Evolutionary conservation across 2,797 vertebrate genomes (phyloP), one percentile per base, ranked within the genome.

Genomic region (Syndactyla subalaris): DNA sequence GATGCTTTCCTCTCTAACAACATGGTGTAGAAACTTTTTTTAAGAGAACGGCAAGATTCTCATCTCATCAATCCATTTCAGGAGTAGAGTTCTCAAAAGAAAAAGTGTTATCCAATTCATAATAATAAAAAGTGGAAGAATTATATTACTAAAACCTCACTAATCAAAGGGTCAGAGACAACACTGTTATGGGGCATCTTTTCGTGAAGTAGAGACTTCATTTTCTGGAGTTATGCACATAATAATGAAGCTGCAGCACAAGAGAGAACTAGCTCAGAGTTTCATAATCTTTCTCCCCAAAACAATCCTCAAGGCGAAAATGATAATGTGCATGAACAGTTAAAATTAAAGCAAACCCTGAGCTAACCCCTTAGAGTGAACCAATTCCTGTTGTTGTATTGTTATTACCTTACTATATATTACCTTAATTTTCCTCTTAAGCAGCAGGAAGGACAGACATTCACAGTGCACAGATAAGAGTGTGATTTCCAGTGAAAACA

Each of bases 361-460:
- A 75, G 38, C 82, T 91, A 89, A 91, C 41, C 43, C 57, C 51
- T 70, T 61, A 66, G 83, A 92, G 67, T 62, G 52, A 92, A 86
- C 62, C 2, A 3, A 92, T 89, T 95, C 70, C 87, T 94, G 58
- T 81, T 88, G 24, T 66, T 20, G 32, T 66, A 75, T 77, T 93
- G 88, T 94, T 92, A 78, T 78, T 93, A 88, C 82, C 66, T 93
- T 91, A 62, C 76, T 52, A 63, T 89, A 68, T 79, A 80, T 89
- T 93, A 95, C 92, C 59, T 91, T 84, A 59, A 67, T 92, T 96
- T 94, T 96, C 89, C 85, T 96, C 85, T 73, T 76, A 76, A 79
- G 46, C 27, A 67, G 80, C 73, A 95, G 89, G 82, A 96, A 92
- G 67, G 88, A 94, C 83, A 93, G 80, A 75, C 62, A 79, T 75